Conservation (phyloP, 37 sponge, comb jelly and placozoan species). For the Agelas oroides region DNA sequence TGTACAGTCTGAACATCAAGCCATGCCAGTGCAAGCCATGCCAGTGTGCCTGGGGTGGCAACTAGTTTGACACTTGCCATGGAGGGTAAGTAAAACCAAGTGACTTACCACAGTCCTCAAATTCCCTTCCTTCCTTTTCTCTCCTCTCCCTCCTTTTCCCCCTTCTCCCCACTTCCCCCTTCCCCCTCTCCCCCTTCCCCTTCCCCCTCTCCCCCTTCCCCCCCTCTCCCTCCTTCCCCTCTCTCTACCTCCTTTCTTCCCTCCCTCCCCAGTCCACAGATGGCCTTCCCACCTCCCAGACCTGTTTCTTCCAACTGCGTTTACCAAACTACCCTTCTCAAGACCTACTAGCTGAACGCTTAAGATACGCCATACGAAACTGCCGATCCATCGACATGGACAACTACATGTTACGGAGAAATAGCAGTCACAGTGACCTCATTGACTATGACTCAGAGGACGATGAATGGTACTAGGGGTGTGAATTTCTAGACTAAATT, state of each 20-base stretch:
- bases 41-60: too few species aligned
- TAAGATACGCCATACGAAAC: conserved; percentile 90
- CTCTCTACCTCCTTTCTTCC: too few species aligned
- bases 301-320: conserved; percentile 95
- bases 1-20: background rate
- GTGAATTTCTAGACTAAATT: too few species aligned
- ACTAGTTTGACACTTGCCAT: too few species aligned
- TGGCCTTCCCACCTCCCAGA: conserved; percentile 89
- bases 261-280: conserved; percentile 44
- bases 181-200: background rate
- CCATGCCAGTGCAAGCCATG: background rate
- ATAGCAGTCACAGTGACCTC: background rate
- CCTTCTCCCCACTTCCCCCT: too few species aligned
- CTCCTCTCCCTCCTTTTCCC: too few species aligned
- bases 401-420: conserved; percentile 87
- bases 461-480: background rate
- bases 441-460: conserved; percentile 30
- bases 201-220: too few species aligned
- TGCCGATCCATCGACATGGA: conserved; percentile 94
- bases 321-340: conserved; percentile 81
- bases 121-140: too few species aligned
- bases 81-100: too few species aligned
- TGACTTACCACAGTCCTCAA: too few species aligned
- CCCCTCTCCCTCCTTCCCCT: too few species aligned
- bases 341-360: conserved; percentile 73